Evolutionary conservation across 2,888 invertebrate species (phyloP).

Genomic region (Nymphalis urticae): DNA sequence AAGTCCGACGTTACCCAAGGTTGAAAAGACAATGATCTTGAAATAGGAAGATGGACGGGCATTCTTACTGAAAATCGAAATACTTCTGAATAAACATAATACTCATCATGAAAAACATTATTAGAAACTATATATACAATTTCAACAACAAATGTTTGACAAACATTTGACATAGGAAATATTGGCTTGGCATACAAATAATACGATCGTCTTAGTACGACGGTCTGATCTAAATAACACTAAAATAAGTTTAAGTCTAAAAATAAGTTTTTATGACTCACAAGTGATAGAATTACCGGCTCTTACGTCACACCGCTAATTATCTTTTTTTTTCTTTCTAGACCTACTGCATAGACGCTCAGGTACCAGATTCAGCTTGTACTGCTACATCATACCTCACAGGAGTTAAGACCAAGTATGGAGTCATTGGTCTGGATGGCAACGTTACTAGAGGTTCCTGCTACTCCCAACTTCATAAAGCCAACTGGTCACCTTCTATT

Average conservation of each 20-base stretch:
- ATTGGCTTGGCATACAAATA: no score
- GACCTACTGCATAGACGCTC: conserved; percentile 84
- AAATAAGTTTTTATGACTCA: no score
- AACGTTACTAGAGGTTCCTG: conserved; percentile 85
- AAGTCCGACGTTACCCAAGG: conserved; percentile 42
- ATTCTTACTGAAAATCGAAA: not conserved
- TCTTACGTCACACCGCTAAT: no score
- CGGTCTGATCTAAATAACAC: no score
- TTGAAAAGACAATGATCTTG: conserved; percentile 34
- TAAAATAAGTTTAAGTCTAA: no score
- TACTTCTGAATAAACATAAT: not conserved
- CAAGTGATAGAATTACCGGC: no score
- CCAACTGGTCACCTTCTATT: conserved; percentile 84
- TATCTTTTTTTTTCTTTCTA: conserved; percentile 43
- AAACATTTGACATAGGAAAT: no score
- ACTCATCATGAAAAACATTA: not conserved
- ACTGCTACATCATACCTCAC: conserved; percentile 87
- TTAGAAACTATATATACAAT: not conserved
- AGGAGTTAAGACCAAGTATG: conserved; percentile 86
- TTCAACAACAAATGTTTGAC: not conserved
- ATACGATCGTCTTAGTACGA: no score
- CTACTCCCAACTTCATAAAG: conserved; percentile 78
- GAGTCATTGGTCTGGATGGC: conserved; percentile 86
- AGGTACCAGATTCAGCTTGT: conserved; percentile 89
- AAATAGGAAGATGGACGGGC: conserved; percentile 24